Evolutionary conservation across 1,140 invertebrate genomes (phyloP), one percentile per base, ranked within the genome.

Genomic region (Helicorthomorpha holstii): DNA sequence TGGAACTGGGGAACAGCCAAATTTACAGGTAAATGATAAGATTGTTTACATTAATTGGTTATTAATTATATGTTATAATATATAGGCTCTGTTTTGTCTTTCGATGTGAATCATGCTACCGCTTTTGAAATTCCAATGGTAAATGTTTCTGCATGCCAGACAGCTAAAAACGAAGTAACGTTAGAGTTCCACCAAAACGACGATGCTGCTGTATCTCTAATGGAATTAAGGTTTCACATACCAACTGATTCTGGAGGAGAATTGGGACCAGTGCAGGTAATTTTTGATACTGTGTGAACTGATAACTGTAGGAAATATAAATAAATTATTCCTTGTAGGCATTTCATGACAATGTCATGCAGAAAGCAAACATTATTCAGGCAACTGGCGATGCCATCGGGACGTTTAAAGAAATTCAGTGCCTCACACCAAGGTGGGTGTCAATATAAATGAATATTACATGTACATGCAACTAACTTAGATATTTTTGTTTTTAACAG

Each of bases 1-100:
- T 98, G 94, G 93, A 99, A 99, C 69, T 98, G 95, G 89, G 96
- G 96, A 46, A 85, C 84, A 1, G 87, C 88, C 12, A 85, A 91
- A 59, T 98, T 99, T 66, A 79, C 81, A 65, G 94, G 74, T 73
- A 60, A 44, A 21, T 53, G 25, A 3, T 14, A 52, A 4, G 43
- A 46, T 7, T 22, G 19, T 46, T 4, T 22, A 48, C n/a, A 1
- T 45, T 23, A 16, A 27, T 19, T 14, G 21, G 3, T 23, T 27
- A 42, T 42, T 27, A 4, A 51, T 27, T 25, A 24, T 34, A 27
- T 45, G 47, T 21, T 25, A 2, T 22, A 41, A n/a, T 54, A 42
- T 52, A 10, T 56, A 74, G 74, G 92, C 24, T 85, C 90, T 48
- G 79, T 87, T 1, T 65, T 98, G 1, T 86, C 83, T 63, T 98